phyloP scores from a whole-genome alignment of 30 jellyfish, hydroid and myxozoan species.

The Mastigias papua region DNA sequence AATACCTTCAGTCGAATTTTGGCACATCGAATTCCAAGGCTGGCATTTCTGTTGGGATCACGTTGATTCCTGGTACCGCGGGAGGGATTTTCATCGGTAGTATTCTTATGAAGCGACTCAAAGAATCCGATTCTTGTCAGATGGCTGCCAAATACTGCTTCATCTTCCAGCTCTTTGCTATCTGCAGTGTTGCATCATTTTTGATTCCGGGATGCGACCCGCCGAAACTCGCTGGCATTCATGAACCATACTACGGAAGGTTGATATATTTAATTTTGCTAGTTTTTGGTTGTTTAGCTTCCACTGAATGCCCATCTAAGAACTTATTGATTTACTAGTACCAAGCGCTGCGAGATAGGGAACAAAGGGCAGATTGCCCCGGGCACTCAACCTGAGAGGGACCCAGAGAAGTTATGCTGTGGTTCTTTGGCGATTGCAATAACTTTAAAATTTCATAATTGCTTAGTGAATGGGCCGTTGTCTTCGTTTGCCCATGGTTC shows the following conservation, averaged over 20 bases:
- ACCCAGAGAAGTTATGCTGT: too few relatives aligned
- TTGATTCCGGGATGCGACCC: slow-evolving; percentile 95
- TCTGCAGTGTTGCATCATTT: slow-evolving; percentile 87
- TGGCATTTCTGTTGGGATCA: slow-evolving; percentile 96
- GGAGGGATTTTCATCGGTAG: slow-evolving; percentile 98
- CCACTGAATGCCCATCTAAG: too few relatives aligned
- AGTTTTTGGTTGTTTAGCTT: background rate
- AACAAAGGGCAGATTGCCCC: too few relatives aligned
- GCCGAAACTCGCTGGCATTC: slow-evolving; percentile 94
- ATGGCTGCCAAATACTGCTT: slow-evolving; percentile 95
- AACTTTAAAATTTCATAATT: too few relatives aligned
- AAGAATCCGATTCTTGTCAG: slow-evolving; percentile 85
- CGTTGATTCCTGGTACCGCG: slow-evolving; percentile 97
- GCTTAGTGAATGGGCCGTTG: too few relatives aligned
- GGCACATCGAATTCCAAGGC: slow-evolving; percentile 96
- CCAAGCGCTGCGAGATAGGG: too few relatives aligned
- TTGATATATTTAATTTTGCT: background rate
- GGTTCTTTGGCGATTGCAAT: too few relatives aligned
- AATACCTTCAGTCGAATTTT: slow-evolving; percentile 94
- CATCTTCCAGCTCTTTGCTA: slow-evolving; percentile 89
- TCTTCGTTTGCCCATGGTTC: too few relatives aligned
- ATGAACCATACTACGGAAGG: slow-evolving; percentile 82
- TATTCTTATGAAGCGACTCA: slow-evolving; percentile 83
- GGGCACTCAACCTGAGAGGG: too few relatives aligned
- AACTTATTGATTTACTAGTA: too few relatives aligned